Base-by-base conservation (phyloP, 2,797 vertebrate species). In the Rhinichthys osculus region DNA sequence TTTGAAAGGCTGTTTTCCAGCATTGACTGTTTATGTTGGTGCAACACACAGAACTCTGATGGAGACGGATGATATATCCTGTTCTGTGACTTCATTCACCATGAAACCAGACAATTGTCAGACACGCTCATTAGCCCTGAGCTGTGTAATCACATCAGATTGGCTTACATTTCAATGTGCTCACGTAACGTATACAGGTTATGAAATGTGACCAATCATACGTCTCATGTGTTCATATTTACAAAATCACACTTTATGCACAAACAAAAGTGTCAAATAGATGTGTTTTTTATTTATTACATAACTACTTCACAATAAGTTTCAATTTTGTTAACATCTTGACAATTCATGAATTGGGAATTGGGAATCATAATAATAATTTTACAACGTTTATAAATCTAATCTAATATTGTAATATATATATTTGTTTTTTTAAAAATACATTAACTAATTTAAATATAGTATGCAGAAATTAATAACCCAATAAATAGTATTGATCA, bases 1-100 rank as follows among this genome's bases (percentile, higher is more conserved):
- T 72, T 35, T 38, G n/a, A 85, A 79, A 57, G n/a, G 38, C 52
- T 87, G 78, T 85, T 79, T 84, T 82, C 74, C 80, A 82, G 83
- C 73, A 66, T 79, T 21, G 27, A 82, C 42, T 82, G 88, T 84
- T 85, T 86, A 81, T 21, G 23, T 86, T 78, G 40, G 44, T 33
- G 10, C 74, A 79, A 35, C 42, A 33, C 72, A 73, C 44, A 44
- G 64, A 35, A 59, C 72, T 21, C 19, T 23, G 27, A 83, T 59
- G 1, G 40, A 78, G 71, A 85, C 8, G 2, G 44, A 81, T 81
- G 78, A 78, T 71, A 79, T 23, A 38, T 52, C 40, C 44, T 50
- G 79, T 52, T 69, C 30, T 70, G 64, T 81, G 79, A 52, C 62
- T 42, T 81, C 64, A 33, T 38, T 52, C 64, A 70, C 42, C 47